Evolutionary conservation across 2,113 vertebrate genomes (phyloP).

Genomic region (Lepus timidus): DNA sequence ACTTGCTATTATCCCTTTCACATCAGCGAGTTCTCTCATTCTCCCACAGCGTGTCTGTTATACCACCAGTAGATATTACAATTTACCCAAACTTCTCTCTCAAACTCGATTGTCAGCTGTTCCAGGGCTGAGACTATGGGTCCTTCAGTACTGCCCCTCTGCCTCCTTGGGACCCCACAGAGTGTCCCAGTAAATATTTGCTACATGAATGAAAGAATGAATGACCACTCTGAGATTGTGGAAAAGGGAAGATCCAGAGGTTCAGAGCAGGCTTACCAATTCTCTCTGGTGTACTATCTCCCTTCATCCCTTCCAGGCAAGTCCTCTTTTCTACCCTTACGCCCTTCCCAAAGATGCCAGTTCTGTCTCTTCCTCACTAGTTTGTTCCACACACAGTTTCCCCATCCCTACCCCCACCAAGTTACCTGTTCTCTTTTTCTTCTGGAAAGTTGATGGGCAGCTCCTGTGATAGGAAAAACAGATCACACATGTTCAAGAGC

Average conservation of each 20-base stretch:
- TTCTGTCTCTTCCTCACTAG: neutral
- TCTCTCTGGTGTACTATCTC: neutral
- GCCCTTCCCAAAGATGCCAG: slow-evolving; percentile 16
- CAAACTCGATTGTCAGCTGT: neutral
- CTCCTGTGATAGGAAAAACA: slow-evolving; percentile 77
- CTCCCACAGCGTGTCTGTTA: neutral
- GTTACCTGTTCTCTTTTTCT: slow-evolving; percentile 79
- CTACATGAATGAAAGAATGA: slow-evolving; percentile 5
- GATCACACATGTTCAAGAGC: slow-evolving; percentile 3
- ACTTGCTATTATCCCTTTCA: neutral
- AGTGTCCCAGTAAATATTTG: neutral
- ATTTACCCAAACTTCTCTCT: neutral
- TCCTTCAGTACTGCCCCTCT: slow-evolving; percentile 14
- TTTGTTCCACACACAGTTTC: neutral
- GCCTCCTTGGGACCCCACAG: neutral
- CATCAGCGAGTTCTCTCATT: neutral
- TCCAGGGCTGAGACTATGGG: neutral
- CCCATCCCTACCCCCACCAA: neutral
- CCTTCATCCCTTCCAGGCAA: neutral
- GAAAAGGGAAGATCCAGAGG: neutral
- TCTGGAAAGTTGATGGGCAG: slow-evolving; percentile 65
- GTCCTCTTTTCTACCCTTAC: neutral
- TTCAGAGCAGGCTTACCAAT: neutral
- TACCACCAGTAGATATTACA: neutral
- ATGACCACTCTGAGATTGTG: neutral